Percentiles rank a stretch among this genome's conserved stretches.
Evolutionary conservation across 2,797 vertebrate species (phyloP).

Genomic region (Onychomys torridus): DNA sequence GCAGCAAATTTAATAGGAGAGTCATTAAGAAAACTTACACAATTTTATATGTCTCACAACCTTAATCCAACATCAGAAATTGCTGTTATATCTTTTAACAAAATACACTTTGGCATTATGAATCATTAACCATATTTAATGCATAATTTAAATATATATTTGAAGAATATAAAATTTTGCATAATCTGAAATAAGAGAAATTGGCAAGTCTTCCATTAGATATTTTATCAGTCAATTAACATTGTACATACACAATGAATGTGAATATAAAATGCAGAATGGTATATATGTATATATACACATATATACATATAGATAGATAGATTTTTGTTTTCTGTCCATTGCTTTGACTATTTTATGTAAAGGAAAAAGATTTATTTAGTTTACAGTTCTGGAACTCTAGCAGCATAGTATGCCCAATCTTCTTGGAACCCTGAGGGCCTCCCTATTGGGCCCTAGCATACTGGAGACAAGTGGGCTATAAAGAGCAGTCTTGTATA

Average conservation of each 20-base stretch:
- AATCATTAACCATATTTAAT: slow-evolving; percentile 9
- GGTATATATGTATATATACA: not conserved
- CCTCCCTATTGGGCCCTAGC: not conserved
- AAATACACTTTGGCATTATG: not conserved
- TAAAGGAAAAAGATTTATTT: not conserved
- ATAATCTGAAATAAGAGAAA: not conserved
- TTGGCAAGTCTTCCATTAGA: slow-evolving; percentile 23
- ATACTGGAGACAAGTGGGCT: not conserved
- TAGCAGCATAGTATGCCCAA: not conserved
- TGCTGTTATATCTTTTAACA: not conserved
- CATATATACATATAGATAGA: accelerated
- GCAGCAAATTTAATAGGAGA: slow-evolving; percentile 21
- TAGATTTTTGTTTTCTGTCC: not conserved
- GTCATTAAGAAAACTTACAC: not conserved
- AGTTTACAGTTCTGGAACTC: not conserved
- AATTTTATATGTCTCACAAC: slow-evolving; percentile 29
- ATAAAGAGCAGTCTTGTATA: not conserved
- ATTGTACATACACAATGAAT: not conserved
- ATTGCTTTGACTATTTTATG: not conserved
- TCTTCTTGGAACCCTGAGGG: not conserved
- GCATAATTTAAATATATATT: slow-evolving; percentile 7
- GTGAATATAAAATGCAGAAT: not conserved
- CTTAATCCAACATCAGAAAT: slow-evolving; percentile 35
- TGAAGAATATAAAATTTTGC: slow-evolving; percentile 10
- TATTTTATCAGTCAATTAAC: slow-evolving; percentile 39